Evolutionary conservation across 37 sponge, comb jelly and placozoan species (phyloP), one percentile per base, ranked within the genome.

Genomic region (Cliona cf. orientalis): DNA sequence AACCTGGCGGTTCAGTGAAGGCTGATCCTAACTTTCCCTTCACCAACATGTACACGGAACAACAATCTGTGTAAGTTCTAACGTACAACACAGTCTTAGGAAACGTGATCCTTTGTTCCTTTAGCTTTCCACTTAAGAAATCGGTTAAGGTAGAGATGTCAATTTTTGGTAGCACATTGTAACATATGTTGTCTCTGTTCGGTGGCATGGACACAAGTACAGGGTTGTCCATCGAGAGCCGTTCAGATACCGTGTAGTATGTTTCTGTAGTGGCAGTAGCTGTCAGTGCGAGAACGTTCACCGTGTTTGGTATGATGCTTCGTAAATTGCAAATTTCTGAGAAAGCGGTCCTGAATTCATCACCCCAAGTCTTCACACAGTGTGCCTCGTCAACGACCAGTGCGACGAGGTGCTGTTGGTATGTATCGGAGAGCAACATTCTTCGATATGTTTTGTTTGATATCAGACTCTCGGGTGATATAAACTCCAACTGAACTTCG

Each of bases 331-430:
- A 69, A 53, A 84, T 72, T 42, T 76, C 43, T 40, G 68, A 53
- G 76, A 68, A 76, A 42, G 76, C 85, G 28, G 60, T 44, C 36
- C 77, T 0, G 62, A 84, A 84, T 46, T 84, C 41, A 56, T 64
- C 85, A 33, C 85, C 85, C 88, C 88, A 87, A 3, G 59, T 68
- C 40, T 86, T 86, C 21, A 86, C 86, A 79, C 80, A 79, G 59
- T 86, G 86, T 3, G 74, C 86, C 45, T 79, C 80, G 60, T 86
- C 86, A 29, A 86, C 79, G 9, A 78, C 86, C 39, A 86, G 40
- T 22, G 40, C 78, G 21, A 74, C 74, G 28, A 73, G 67, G 3
- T 74, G 53, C 35, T 74, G 38, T 56, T 33, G 29, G 58, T 74
- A 74, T 12, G 9, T 6, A 34, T 58, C 5, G 3, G 74, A 56